phyloP scores from a whole-genome alignment of 2,888 invertebrate species.

The Tupiocoris notatus region DNA sequence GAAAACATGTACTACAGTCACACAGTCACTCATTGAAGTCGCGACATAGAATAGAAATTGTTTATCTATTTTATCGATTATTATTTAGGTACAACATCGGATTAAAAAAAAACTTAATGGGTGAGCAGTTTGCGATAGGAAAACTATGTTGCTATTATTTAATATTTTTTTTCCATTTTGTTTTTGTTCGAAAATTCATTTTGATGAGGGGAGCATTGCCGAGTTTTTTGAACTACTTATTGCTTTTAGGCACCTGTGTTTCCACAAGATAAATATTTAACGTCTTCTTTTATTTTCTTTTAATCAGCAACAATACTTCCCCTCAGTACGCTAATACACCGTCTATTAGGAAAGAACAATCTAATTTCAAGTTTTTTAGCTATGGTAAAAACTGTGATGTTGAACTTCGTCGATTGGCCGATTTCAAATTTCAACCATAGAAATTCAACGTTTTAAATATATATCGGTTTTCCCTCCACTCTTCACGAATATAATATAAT shows the following conservation, averaged over 20 bases:
- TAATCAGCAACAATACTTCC: conserved; percentile 39
- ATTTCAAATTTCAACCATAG: background rate
- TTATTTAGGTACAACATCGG: conserved; percentile 12
- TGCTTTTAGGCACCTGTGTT: conserved; percentile 47
- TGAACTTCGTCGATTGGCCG: conserved; percentile 6
- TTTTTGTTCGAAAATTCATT: conserved; percentile 40
- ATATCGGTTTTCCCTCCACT: conserved; percentile 20
- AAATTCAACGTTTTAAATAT: conserved; percentile 26
- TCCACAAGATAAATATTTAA: conserved; percentile 43
- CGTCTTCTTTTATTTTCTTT: conserved; percentile 28
- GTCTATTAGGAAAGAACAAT: conserved; percentile 24
- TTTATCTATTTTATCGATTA: conserved; percentile 16
- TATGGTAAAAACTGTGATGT: conserved; percentile 28
- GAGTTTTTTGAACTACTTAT: conserved; percentile 43
- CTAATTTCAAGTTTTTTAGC: conserved; percentile 25
- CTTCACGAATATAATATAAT: conserved; percentile 48
- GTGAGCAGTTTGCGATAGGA: conserved; percentile 43
- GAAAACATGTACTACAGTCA: conserved; percentile 38
- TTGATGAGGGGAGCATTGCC: conserved; percentile 36
- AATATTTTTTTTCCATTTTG: no score
- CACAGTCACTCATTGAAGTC: conserved; percentile 40
- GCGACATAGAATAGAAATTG: conserved; percentile 7
- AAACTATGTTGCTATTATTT: conserved; percentile 2
- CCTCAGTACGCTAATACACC: conserved; percentile 26
- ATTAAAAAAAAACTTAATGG: conserved; percentile 29